A percentile compares a stretch with the other conserved stretches of the same genome.
Evolutionary conservation across 2,888 invertebrate species (phyloP).

Genomic region (Helleia helle): DNA sequence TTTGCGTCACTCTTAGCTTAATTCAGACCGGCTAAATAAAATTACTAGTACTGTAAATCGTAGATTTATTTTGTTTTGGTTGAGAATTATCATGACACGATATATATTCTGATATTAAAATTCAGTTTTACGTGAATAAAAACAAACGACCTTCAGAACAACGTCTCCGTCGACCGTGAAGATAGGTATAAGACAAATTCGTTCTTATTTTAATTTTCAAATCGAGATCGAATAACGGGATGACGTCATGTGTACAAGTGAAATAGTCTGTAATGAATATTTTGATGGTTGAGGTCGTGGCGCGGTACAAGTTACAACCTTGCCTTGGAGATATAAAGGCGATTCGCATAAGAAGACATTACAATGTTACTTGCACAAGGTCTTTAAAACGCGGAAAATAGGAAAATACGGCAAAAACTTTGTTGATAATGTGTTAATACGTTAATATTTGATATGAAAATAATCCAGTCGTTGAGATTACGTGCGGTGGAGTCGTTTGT

Average conservation of each 20-base stretch:
- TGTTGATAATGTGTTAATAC: background rate
- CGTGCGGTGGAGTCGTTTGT: slow-evolving; percentile 1
- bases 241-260: background rate
- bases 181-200: too few relatives aligned
- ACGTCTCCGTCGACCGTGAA: background rate
- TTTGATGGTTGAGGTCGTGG: too few relatives aligned
- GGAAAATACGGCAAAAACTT: background rate
- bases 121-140: background rate
- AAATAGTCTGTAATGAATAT: background rate
- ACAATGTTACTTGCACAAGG: background rate
- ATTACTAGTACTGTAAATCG: too few relatives aligned
- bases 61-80: too few relatives aligned
- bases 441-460: background rate
- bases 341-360: background rate
- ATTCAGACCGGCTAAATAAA: too few relatives aligned
- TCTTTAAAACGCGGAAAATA: background rate
- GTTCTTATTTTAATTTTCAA: background rate
- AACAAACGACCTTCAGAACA: background rate
- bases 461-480: background rate
- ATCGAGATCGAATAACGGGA: background rate
- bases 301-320: background rate
- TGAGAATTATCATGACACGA: too few relatives aligned
- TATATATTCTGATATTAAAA: too few relatives aligned
- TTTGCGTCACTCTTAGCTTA: too few relatives aligned
- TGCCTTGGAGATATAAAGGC: background rate